A percentile compares a stretch with the other conserved stretches of the same genome.
phyloP scores from a whole-genome alignment of 2,113 vertebrate species.

The Aplodontia rufa region DNA sequence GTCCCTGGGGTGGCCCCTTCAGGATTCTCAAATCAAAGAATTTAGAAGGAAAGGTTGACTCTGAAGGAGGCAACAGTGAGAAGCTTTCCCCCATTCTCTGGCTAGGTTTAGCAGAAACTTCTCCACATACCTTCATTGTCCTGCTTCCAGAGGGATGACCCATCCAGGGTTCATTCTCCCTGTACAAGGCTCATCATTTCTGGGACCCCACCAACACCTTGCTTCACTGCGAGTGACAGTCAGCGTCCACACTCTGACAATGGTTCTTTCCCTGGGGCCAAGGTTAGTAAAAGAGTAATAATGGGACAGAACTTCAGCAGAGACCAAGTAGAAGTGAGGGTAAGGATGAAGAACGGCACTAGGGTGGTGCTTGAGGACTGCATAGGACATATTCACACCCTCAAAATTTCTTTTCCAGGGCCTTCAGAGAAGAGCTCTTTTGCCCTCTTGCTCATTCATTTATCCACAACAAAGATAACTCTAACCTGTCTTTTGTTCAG shows the following conservation, averaged over 20 bases:
- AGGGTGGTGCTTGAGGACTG: accelerated
- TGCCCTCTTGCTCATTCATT: neutral
- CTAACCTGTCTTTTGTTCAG: neutral
- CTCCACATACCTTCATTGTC: neutral
- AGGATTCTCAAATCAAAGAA: slow-evolving; percentile 15
- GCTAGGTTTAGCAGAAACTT: neutral
- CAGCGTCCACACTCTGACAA: neutral
- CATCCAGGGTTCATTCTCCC: neutral
- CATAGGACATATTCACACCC: neutral
- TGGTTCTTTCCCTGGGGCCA: neutral
- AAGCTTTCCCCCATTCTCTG: neutral
- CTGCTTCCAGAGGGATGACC: neutral
- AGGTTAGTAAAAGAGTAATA: neutral
- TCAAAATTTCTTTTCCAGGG: neutral
- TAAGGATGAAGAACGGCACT: neutral
- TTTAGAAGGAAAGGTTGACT: neutral
- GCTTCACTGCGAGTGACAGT: neutral
- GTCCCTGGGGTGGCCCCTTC: neutral
- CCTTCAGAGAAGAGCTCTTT: neutral
- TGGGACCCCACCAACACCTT: neutral
- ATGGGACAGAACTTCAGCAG: no score
- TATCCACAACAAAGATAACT: neutral
- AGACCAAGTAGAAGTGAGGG: neutral
- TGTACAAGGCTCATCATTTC: accelerated
- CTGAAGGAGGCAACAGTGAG: neutral